A percentile compares a stretch with the other conserved stretches of the same genome.
phyloP scores from a whole-genome alignment of 2,113 vertebrate genomes.

The Aphyosemion australe region DNA sequence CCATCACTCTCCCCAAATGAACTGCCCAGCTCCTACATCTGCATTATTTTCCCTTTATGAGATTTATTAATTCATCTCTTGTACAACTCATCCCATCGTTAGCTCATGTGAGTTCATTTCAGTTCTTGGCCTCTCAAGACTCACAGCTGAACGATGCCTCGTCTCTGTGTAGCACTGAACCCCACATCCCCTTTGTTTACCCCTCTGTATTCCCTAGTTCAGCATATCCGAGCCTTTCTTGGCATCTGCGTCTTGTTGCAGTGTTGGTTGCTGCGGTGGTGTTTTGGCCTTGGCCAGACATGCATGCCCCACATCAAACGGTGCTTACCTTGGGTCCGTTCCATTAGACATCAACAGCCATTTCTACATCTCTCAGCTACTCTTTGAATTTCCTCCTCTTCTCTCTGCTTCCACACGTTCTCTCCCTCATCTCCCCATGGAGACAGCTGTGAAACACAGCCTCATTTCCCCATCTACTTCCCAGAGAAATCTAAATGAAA shows the following conservation, averaged over 20 bases:
- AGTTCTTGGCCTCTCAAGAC: constrained; percentile 4
- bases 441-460: constrained; percentile 55
- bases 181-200: constrained; percentile 25
- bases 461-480: constrained; percentile 50
- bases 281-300: constrained; percentile 27
- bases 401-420: constrained; percentile 13
- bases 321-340: constrained; percentile 26
- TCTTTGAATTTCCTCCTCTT: constrained; percentile 18
- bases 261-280: constrained; percentile 18
- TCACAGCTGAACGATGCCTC: constrained; percentile 3
- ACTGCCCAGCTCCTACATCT: background rate
- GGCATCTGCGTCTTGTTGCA: constrained; percentile 44
- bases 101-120: constrained; percentile 18
- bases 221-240: constrained; percentile 32
- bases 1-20: background rate
- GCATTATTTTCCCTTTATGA: constrained; percentile 3
- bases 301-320: constrained; percentile 4
- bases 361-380: constrained; percentile 25
- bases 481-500: constrained; percentile 59
- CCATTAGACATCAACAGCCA: constrained; percentile 29
- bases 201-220: constrained; percentile 30
- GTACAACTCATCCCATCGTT: constrained; percentile 18
- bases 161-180: constrained; percentile 20
- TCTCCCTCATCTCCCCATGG: constrained; percentile 10
- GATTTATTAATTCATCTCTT: constrained; percentile 10